A percentile compares a stretch with the other conserved stretches of the same genome.
phyloP scores from a whole-genome alignment of 2,113 vertebrate species.

The Daphoenositta chrysoptera region DNA sequence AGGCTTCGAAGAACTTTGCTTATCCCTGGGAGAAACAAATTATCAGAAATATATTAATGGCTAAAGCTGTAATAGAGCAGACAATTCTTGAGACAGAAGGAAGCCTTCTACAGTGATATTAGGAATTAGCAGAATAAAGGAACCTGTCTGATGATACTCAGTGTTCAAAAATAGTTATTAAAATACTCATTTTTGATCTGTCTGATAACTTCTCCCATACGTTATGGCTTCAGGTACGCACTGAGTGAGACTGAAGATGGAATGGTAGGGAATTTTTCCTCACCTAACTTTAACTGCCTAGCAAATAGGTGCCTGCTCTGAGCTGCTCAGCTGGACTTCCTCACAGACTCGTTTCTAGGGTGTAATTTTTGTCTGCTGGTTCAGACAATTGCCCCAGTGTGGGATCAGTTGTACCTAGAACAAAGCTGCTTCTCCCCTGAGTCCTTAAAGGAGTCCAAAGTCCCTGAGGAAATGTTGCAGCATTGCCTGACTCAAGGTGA shows the following conservation, averaged over 20 bases:
- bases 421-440: neutral
- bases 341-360: neutral
- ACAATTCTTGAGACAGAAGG: neutral
- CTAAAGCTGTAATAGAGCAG: neutral
- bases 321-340: neutral
- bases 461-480: neutral
- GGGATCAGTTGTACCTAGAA: neutral
- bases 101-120: neutral
- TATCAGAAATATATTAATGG: neutral
- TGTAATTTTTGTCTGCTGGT: neutral
- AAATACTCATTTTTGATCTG: neutral
- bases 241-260: neutral
- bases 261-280: neutral
- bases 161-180: neutral
- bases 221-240: neutral
- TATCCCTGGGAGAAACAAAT: neutral
- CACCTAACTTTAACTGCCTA: neutral
- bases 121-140: neutral
- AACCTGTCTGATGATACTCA: neutral
- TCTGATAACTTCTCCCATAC: neutral
- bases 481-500: rapidly evolving
- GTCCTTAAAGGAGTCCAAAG: neutral
- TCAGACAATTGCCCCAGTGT: neutral
- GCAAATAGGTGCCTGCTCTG: neutral
- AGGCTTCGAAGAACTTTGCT: neutral